Evolutionary conservation across 2,113 vertebrate species (phyloP).

Genomic region (Etia nguti): DNA sequence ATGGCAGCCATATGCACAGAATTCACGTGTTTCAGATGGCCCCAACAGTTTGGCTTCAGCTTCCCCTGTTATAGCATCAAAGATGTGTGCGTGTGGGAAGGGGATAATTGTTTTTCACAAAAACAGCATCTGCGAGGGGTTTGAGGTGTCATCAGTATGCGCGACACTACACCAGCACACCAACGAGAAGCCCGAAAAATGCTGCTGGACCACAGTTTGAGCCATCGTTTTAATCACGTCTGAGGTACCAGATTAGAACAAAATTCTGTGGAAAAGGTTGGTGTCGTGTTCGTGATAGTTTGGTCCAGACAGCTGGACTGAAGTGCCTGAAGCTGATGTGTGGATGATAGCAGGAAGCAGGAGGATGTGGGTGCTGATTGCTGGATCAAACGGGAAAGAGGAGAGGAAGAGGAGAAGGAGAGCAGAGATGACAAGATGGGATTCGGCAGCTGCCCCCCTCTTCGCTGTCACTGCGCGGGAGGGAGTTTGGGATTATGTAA

Average conservation of each 20-base stretch:
- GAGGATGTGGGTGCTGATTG: background rate
- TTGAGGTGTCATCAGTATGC: constrained; percentile 30
- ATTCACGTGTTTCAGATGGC: background rate
- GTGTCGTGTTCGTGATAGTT: background rate
- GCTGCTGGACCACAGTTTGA: background rate
- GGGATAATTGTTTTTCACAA: background rate
- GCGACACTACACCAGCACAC: background rate
- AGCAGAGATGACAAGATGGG: constrained; percentile 48
- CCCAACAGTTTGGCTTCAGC: background rate
- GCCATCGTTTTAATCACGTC: background rate
- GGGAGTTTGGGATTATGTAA: constrained; percentile 50
- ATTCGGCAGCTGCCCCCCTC: constrained; percentile 48
- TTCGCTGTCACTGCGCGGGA: constrained; percentile 27
- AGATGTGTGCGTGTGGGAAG: background rate
- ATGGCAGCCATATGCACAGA: constrained; percentile 31
- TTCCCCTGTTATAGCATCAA: background rate
- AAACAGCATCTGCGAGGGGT: constrained; percentile 20
- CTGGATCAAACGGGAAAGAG: background rate
- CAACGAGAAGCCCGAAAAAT: background rate
- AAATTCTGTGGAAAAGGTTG: background rate
- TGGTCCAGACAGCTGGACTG: background rate
- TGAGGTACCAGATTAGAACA: background rate
- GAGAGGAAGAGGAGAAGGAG: background rate
- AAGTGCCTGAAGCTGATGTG: background rate
- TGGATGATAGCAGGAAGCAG: background rate